A percentile compares a stretch with the other conserved stretches of the same genome.
These are phyloP conservation scores for Aphis gossypii DNA, from an alignment of 1,140 invertebrate species.

Conservation along the genomic window DNA sequence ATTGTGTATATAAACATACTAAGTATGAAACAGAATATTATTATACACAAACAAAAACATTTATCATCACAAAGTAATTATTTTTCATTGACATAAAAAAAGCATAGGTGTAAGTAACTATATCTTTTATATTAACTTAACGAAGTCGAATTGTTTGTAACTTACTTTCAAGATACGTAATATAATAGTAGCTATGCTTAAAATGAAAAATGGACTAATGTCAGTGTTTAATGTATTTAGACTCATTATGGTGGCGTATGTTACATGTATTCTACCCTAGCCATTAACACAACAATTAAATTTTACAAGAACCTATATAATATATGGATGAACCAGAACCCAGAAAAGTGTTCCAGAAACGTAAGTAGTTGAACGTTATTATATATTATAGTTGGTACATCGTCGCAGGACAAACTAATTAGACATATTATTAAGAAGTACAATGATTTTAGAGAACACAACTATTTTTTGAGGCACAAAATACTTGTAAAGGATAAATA, in stretches of 20 bases:
- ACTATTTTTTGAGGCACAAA: not conserved
- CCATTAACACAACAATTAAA: not conserved
- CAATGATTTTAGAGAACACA: not conserved
- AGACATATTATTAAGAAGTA: not conserved
- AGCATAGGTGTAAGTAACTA: not conserved
- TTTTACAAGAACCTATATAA: not conserved
- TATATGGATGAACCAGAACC: not conserved
- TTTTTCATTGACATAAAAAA: not conserved
- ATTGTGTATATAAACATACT: not conserved
- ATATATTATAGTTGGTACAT: not conserved
- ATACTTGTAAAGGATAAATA: not conserved
- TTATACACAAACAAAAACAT: no score
- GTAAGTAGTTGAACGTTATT: not conserved
- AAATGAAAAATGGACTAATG: not conserved
- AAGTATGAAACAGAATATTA: not conserved
- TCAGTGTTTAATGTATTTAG: not conserved
- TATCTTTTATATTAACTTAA: not conserved
- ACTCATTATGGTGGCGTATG: not conserved
- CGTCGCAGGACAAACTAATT: not conserved
- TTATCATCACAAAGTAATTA: not conserved
- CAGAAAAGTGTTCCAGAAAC: not conserved
- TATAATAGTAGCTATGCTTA: not conserved
- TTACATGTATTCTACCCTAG: not conserved
- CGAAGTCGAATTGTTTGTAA: slow-evolving; percentile 1
- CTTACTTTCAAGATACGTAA: not conserved